These are phyloP conservation scores for Dasypolia templi DNA, from an alignment of 2,888 invertebrate species.

Conservation along the genomic window DNA sequence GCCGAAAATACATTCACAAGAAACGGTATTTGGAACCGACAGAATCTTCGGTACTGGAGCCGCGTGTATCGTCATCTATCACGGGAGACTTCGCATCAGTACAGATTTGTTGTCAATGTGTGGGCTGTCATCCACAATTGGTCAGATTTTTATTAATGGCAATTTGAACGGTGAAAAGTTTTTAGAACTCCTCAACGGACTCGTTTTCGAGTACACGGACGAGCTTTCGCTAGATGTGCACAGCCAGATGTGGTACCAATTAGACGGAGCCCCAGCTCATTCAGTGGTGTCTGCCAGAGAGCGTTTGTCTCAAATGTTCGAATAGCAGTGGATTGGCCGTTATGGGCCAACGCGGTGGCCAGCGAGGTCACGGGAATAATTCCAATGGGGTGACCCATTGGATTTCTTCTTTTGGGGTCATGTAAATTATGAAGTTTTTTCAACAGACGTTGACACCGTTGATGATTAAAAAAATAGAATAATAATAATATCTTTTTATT, in stretches of 20 bases:
- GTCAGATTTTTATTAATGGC: background rate
- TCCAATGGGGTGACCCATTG: too few relatives aligned
- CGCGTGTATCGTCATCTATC: background rate
- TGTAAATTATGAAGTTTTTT: background rate
- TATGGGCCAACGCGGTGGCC: background rate
- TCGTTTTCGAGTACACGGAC: background rate
- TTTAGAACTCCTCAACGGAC: background rate
- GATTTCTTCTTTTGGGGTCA: conserved; percentile 14
- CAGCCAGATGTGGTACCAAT: conserved; percentile 7
- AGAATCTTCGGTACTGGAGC: too few relatives aligned
- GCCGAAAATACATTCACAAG: background rate
- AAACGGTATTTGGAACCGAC: background rate
- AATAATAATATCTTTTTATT: conserved; percentile 12
- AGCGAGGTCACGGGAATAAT: background rate
- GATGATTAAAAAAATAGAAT: too few relatives aligned
- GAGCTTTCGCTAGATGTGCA: background rate
- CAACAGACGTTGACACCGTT: conserved; percentile 1
- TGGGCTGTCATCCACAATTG: conserved; percentile 11
- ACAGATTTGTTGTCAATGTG: conserved; percentile 2
- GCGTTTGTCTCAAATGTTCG: conserved; percentile 7
- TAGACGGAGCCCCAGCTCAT: conserved; percentile 12
- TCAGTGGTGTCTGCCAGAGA: conserved; percentile 13
- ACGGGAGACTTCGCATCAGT: background rate
- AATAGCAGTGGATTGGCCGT: conserved; percentile 10
- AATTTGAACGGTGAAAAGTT: background rate